These are phyloP conservation scores for Caenorhabditis sp. DNA, from an alignment of 2,888 invertebrate species.

Conservation along the genomic window DNA sequence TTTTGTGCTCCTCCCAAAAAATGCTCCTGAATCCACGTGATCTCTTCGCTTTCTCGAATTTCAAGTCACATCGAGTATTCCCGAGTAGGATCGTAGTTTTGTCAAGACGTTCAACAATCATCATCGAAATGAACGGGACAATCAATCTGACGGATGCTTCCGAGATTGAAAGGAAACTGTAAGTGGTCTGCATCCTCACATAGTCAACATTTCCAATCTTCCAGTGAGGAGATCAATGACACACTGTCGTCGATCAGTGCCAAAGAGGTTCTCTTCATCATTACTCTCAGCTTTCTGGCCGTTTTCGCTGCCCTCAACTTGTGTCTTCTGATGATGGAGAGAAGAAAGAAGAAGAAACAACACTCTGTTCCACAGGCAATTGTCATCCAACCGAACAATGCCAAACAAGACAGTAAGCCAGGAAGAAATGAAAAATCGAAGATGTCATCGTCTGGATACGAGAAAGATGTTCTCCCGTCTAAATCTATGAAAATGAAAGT, in stretches of 20 bases:
- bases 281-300: constrained; percentile 37
- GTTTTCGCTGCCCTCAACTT: constrained; percentile 39
- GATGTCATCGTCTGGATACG: constrained; percentile 34
- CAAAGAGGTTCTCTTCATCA: constrained; percentile 55
- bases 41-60: neutral
- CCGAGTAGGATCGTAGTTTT: neutral
- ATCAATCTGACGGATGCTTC: constrained; percentile 18
- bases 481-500: constrained; percentile 61
- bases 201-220: neutral
- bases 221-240: constrained; percentile 48
- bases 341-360: constrained; percentile 43
- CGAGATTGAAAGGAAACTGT: constrained; percentile 39
- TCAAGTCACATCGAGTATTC: constrained; percentile 1
- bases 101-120: constrained; percentile 6
- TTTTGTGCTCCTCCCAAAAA: no score
- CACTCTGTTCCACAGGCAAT: constrained; percentile 55
- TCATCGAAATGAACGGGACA: constrained; percentile 12
- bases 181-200: neutral
- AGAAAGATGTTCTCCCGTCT: constrained; percentile 60
- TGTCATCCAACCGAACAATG: constrained; percentile 56
- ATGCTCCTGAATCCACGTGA: constrained; percentile 17
- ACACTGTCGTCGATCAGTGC: constrained; percentile 48
- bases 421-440: constrained; percentile 37
- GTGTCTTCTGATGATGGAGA: constrained; percentile 43
- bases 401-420: constrained; percentile 30